Base-by-base conservation (phyloP, 2,113 vertebrate species). In the Reinhardtius hippoglossoides region DNA sequence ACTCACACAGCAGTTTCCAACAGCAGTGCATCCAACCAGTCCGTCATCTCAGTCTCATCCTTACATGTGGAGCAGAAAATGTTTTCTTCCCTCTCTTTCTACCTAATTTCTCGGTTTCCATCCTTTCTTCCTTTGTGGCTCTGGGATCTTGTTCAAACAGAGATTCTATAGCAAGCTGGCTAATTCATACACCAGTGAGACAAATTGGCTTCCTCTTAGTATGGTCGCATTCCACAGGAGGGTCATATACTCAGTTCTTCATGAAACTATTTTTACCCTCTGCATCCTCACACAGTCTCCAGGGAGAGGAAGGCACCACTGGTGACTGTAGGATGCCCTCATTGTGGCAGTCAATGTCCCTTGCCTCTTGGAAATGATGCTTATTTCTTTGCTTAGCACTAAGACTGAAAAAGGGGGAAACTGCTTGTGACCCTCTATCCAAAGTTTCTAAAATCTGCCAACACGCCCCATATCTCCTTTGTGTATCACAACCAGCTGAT, bases 211-310 rank as follows among this genome's bases (percentile, higher is more conserved):
- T 82, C 48, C 73, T 48, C 50, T 79, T 55, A 58, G 16, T 58
- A 31, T 40, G 82, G 67, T 67, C 67, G 46, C 54, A 54, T 84
- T 87, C 72, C 78, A 88, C 80, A 71, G 65, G 66, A 78, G 71
- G 58, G 60, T 67, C 58, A 59, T 59, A 75, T 40, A 74, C 46
- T 75, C 73, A 68, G 46, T 68, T 72, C 76, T 23, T 78, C 63
- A 26, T 55, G 62, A 42, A 46, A 82, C 79, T 91, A 88, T 90
- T 92, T 92, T 85, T 88, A 87, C 68, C 64, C 50, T 54, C 50
- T 63, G 68, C 40, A 61, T 80, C 57, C 55, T 18, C 18, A 24
- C 54, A 52, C 20, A 31, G 64, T 82, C 89, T 91, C 83, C 58
- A 37, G 74, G 76, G 88, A 77, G 62, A 62, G 62, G 57, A 76